These are phyloP conservation scores for Spicauda simplicius DNA, from an alignment of 2,888 invertebrate genomes.

Conservation along the genomic window DNA sequence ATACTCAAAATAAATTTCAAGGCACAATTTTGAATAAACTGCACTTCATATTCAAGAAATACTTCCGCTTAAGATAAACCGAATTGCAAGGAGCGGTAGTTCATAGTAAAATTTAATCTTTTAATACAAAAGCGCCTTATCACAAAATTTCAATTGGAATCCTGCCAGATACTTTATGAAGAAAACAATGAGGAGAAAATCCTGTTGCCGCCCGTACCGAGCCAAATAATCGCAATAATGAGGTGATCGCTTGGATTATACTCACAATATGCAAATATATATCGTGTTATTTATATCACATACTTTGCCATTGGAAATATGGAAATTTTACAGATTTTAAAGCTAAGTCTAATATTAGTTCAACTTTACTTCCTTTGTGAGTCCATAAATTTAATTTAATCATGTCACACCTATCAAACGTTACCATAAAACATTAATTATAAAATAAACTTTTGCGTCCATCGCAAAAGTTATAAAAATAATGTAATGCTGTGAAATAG, in stretches of 20 bases:
- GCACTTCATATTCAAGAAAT: neutral
- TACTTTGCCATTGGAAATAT: too few species aligned
- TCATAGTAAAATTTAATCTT: conserved; percentile 11
- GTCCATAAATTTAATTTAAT: too few species aligned
- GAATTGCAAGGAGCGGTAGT: neutral
- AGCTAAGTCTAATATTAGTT: too few species aligned
- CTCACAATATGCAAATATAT: too few species aligned
- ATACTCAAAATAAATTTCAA: too few species aligned
- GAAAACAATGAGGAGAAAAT: conserved; percentile 27
- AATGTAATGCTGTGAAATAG: neutral
- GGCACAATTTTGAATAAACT: too few species aligned
- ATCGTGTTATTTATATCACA: neutral
- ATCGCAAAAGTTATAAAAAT: too few species aligned
- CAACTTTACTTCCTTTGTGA: too few species aligned
- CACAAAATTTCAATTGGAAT: conserved; percentile 29
- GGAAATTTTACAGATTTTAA: too few species aligned
- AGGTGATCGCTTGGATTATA: conserved; percentile 6
- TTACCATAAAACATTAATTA: too few species aligned
- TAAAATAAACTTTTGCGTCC: too few species aligned
- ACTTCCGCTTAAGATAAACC: neutral
- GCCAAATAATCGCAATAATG: conserved; percentile 24
- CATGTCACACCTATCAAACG: too few species aligned
- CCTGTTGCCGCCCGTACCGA: conserved; percentile 14
- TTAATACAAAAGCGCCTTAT: conserved; percentile 16
- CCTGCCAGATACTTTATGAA: conserved; percentile 22